Base-by-base conservation (phyloP, 2,113 vertebrate species). In the Daubentonia madagascariensis region DNA sequence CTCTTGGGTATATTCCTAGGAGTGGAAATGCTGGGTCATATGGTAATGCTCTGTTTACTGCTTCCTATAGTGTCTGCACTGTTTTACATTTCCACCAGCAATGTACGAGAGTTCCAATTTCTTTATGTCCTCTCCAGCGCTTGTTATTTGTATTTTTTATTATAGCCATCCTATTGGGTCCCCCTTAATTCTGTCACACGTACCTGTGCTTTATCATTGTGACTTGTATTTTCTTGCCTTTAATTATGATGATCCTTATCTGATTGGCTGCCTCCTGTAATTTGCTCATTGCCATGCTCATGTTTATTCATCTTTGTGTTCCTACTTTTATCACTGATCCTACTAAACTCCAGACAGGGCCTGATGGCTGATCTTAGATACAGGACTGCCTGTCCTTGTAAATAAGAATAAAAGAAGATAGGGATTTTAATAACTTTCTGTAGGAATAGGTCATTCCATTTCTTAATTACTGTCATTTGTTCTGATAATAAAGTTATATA, bases 81-180 rank as follows among this genome's bases (percentile, higher is more conserved):
- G 61, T 73, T 95, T 91, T 78, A 78, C 48, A 78, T 50, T 78
- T 11, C 8, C n/a, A 95, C 32, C 25, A 80, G 40, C 63, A 48
- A 4, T 50, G 45, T 72, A 0, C 48, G 54, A 80, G 28, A 10
- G 28, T 73, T 70, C 40, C 20, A 80, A 4, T 52, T 73, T 86
- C 50, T 65, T 72, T 63, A 91, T 37, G 79, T 63, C 63, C 32
- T 95, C 70, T 35, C 22, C 16, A 89, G 8, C n/a, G 67, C 18
- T 97, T 80, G 8, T 54, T 93, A 65, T 59, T 91, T 85, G 22
- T 65, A 63, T 89, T 84, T 92, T 61, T 89, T 95, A 40, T 89
- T 85, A 61, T 57, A 79, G 45, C 52, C 57, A 50, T 65, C 12
- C 18, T 80, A 8, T 7, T 65, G 8, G 25, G 3, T 20, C 23